Base-by-base conservation (phyloP, 1,140 invertebrate genomes). In the Drosophila kepulauana region DNA sequence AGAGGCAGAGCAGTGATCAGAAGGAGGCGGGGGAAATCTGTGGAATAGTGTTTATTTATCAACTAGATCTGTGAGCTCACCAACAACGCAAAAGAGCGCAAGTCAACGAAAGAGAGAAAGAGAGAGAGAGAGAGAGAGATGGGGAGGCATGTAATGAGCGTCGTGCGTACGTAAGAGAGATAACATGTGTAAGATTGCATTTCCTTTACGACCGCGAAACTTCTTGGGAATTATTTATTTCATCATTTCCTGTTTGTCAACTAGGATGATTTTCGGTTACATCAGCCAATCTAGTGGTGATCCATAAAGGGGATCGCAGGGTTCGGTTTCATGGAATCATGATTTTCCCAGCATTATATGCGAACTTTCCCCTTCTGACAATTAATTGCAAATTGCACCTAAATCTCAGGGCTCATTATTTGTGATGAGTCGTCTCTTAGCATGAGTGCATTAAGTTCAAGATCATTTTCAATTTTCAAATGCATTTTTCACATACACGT, bases 1-100 rank as follows among this genome's bases (percentile, higher is more conserved):
- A 65, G 54, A 25, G 20, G 3, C 68, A 48, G 7, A n/a, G 0
- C 13, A 45, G 16, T 8, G 8, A 25, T 3, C 7, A 28, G 28
- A 35, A 48, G 62, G 33, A 33, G 45, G 38, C 25, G 33, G 58
- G 20, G 58, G 20, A 58, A 43, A 35, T 56, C 52, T 6, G 13
- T 10, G n/a, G n/a, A 38, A 35, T 13, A 38, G 10, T 38, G 48
- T 68, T 54, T 64, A 59, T 52, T 67, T 59, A 52, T 66, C 61
- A 59, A 52, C 71, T 74, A 68, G 61, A 59, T 68, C 46, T 46
- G 46, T 20, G 66, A 68, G 52, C 41, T 51, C n/a, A 16, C 4
- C 4, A 49, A 38, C 10, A 51, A 11, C 35, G 35, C 10, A 10
- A 25, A 35, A 64, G 33, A 38, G 16, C 49, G 4, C 10, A 3